A percentile compares a stretch with the other conserved stretches of the same genome.
phyloP scores from a whole-genome alignment of 2,113 vertebrate species.

The Meles meles region DNA sequence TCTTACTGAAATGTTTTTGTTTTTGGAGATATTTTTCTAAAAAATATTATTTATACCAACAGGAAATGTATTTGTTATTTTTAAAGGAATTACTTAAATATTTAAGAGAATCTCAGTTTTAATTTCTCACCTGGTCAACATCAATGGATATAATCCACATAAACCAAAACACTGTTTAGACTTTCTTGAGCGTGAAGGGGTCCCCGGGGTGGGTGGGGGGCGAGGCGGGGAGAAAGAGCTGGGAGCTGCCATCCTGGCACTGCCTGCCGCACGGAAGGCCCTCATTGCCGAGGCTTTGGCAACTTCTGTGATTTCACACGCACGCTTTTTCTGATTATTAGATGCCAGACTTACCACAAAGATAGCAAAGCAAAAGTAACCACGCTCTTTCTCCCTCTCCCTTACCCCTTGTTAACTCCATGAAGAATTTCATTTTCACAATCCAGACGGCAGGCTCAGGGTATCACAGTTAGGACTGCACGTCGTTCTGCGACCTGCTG shows the following conservation, averaged over 20 bases:
- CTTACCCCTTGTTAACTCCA: background rate
- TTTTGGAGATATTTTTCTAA: background rate
- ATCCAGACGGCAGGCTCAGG: background rate
- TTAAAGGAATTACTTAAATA: background rate
- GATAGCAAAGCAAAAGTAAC: background rate
- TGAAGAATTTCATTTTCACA: background rate
- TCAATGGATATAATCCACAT: background rate
- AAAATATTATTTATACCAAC: background rate
- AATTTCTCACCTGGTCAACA: background rate
- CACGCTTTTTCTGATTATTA: background rate
- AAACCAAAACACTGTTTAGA: background rate
- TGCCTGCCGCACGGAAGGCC: fast-evolving
- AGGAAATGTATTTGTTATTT: background rate
- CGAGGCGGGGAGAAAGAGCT: fast-evolving
- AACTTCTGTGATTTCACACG: background rate
- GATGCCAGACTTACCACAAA: background rate
- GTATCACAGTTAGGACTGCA: background rate
- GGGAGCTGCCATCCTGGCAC: fast-evolving
- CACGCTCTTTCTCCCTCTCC: no score
- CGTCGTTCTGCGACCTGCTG: background rate
- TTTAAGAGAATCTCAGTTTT: background rate
- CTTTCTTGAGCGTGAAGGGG: background rate
- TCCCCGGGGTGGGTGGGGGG: background rate
- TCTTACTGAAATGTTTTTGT: background rate
- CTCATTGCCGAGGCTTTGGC: fast-evolving